These are phyloP conservation scores for Mythimna pallens DNA, from an alignment of 2,888 invertebrate species.

Conservation along the genomic window DNA sequence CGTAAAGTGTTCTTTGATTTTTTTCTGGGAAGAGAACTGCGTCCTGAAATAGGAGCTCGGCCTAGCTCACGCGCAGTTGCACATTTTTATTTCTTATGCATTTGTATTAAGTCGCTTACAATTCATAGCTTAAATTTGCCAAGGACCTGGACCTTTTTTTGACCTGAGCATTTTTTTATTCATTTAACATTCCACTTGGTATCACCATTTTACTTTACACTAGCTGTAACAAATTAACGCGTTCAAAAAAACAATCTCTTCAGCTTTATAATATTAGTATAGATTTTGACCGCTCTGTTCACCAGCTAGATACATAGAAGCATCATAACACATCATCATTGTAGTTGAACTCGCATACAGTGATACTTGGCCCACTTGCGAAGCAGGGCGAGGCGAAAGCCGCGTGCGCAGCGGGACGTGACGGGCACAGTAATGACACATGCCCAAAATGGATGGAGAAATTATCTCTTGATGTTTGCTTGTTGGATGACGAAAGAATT, in stretches of 20 bases:
- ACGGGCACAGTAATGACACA: slow-evolving; percentile 62
- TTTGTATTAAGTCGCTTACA: too few species aligned
- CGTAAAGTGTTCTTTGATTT: background rate
- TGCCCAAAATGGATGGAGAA: slow-evolving; percentile 51
- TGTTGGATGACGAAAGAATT: slow-evolving; percentile 30
- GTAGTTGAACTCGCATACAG: slow-evolving; percentile 38
- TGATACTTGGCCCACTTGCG: slow-evolving; percentile 77
- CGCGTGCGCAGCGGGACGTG: slow-evolving; percentile 62
- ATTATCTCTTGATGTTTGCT: slow-evolving; percentile 33
- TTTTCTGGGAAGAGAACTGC: too few species aligned
- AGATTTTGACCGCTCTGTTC: background rate
- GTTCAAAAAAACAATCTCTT: too few species aligned
- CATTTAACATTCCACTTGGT: background rate
- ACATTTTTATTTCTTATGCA: too few species aligned
- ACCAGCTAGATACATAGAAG: slow-evolving; percentile 7
- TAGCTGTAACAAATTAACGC: too few species aligned
- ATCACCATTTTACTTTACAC: background rate
- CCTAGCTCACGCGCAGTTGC: too few species aligned
- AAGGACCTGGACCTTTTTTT: too few species aligned
- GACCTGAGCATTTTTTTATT: too few species aligned
- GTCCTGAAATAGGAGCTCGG: too few species aligned
- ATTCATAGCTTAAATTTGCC: too few species aligned
- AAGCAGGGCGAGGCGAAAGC: slow-evolving; percentile 82
- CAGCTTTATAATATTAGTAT: too few species aligned
- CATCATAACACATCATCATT: slow-evolving; percentile 42